Evolutionary conservation across 2,888 invertebrate genomes (phyloP), one percentile per base, ranked within the genome.

Genomic region (Portevinia maculata): DNA sequence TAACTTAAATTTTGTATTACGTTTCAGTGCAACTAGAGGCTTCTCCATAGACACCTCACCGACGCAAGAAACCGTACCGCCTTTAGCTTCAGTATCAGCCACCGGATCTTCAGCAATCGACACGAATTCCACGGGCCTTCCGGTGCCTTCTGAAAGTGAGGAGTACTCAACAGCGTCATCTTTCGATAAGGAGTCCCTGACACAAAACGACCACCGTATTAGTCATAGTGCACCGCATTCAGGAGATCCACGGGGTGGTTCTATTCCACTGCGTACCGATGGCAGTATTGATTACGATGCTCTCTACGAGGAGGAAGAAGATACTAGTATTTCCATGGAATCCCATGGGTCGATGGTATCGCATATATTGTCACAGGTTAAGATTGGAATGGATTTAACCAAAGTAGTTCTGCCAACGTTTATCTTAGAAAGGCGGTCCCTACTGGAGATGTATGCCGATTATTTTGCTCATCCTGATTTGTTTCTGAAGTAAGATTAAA

Each of bases 381-480:
- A 98, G 91, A 98, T 99, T 88, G 99, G 99, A 84, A 99, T 99
- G 99, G 99, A 99, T 92, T 94, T 99, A 88, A 99, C 99, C 9
- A 99, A 99, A 93, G 93, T 93, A 65, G 98, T 98, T 62, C 92
- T 99, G 85, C 99, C 99, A 19, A 99, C 99, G 24, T 99, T 99
- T 89, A 99, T 99, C 86, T 92, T 99, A 87, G 99, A 99, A 90
- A 94, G 98, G 90, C 94, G 99, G 83, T 99, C 99, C 0, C 93
- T 99, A 39, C 92, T 99, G 52, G 99, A 99, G 92, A 99, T 99
- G 99, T 99, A 99, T 91, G 99, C 99, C 55, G 99, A 99, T 92
- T 99, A 99, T 90, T 99, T 99, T 92, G 98, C 99, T 9, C 99
- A 99, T 93, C 99, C 99, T 0, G 99, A 99, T 91, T 94, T 98